Evolutionary conservation across 2,797 vertebrate genomes (phyloP), one percentile per base, ranked within the genome.

Genomic region (Rhyacichthys aspro): DNA sequence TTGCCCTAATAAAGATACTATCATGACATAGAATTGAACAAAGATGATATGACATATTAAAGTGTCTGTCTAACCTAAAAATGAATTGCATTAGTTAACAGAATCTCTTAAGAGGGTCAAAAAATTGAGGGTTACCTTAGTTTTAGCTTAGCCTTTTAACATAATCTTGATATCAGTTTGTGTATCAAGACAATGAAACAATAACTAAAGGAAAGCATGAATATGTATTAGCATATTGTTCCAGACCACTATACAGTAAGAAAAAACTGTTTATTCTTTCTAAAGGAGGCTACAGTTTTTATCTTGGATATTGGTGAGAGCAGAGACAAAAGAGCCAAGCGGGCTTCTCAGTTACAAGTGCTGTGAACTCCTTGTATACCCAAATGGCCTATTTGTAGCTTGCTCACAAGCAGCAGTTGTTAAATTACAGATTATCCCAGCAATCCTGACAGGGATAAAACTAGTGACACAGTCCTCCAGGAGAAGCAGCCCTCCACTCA

Each of bases 341-440:
- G 18, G 34, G 34, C 49, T 36, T 52, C 49, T 43, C 15, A 16
- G 14, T 75, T 62, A 11, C 36, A 63, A 50, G 23, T 55, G 36
- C 46, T 60, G 37, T 23, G 54, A 76, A 60, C 43, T 19, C 45
- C 38, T 65, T 56, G 54, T 15, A 44, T 55, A 63, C 49, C 19
- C 34, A 50, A 71, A 57, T 67, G 74, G 57, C 45, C 47, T 43
- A 54, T 70, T 71, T 83, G 59, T 19, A 54, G 48, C 64, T 63
- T 68, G 70, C 39, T 79, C 71, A 79, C 68, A 72, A 70, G 37
- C 41, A 66, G 57, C 59, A 68, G 79, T 77, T 80, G 68, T 81
- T 84, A 76, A 78, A 80, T 79, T 78, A 76, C 69, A 76, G 67
- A 83, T 84, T 83, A 88, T 79, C 58, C 68, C 62, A 55, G 66